Evolutionary conservation across 2,888 invertebrate genomes (phyloP).

Genomic region (Nemapogon koenigi): DNA sequence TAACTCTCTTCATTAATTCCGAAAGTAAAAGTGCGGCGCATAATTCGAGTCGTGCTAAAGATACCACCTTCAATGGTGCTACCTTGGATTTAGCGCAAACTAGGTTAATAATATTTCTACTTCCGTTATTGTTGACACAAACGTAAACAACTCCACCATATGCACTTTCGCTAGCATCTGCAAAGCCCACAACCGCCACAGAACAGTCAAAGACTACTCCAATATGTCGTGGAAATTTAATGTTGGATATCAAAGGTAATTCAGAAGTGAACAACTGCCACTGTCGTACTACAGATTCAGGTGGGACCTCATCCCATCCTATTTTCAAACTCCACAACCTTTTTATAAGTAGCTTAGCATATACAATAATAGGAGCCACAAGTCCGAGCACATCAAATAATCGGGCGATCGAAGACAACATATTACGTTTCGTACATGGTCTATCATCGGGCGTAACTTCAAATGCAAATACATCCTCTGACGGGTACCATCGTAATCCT

Average conservation of each 20-base stretch:
- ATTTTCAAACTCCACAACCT: conserved; percentile 1
- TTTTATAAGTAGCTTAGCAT: conserved; percentile 9
- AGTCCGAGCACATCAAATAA: conserved; percentile 5
- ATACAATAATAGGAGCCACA: conserved; percentile 6
- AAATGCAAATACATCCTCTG: too few relatives aligned
- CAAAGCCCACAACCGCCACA: not conserved
- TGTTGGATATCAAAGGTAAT: not conserved
- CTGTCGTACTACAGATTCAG: not conserved
- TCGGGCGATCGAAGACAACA: conserved; percentile 5
- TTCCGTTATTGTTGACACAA: not conserved
- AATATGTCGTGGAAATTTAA: conserved; percentile 1
- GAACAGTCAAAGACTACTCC: not conserved
- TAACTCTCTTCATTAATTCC: too few relatives aligned
- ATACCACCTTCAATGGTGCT: not conserved
- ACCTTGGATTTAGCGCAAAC: conserved; percentile 2
- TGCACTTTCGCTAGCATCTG: conserved; percentile 2
- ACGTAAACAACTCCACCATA: conserved; percentile 4
- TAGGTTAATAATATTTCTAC: not conserved
- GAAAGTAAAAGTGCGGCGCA: too few relatives aligned
- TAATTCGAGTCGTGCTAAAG: not conserved
- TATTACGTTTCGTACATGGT: too few relatives aligned
- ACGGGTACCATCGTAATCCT: too few relatives aligned
- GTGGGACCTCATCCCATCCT: conserved; percentile 7
- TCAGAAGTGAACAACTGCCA: not conserved
- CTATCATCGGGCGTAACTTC: too few relatives aligned